Percentiles rank a stretch among this genome's conserved stretches.
Evolutionary conservation across 1,140 invertebrate genomes (phyloP).

Genomic region (Zophobas atratus): DNA sequence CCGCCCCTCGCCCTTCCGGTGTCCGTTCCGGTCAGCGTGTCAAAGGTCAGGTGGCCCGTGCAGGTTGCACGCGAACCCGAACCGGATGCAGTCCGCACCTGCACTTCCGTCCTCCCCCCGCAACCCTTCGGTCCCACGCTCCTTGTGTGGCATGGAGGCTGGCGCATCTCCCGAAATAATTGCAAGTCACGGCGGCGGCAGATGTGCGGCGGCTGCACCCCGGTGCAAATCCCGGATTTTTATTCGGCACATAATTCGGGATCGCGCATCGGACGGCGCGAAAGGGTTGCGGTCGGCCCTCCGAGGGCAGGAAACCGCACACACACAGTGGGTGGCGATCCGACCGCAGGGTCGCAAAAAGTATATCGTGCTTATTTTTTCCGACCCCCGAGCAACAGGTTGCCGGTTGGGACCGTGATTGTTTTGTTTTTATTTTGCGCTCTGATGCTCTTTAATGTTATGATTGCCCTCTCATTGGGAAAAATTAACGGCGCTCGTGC

Average conservation of each 20-base stretch:
- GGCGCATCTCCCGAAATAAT: too few relatives aligned
- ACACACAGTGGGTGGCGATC: conserved; percentile 56
- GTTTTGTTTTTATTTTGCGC: conserved; percentile 56
- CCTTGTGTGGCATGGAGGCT: too few relatives aligned
- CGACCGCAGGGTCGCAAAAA: conserved; percentile 55
- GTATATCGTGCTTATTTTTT: conserved; percentile 57
- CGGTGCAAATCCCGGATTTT: neutral
- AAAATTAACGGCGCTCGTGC: conserved; percentile 17
- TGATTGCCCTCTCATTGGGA: conserved; percentile 40
- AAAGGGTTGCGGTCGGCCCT: conserved; percentile 56
- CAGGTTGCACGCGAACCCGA: too few relatives aligned
- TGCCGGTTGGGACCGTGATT: conserved; percentile 44
- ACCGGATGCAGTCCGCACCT: too few relatives aligned
- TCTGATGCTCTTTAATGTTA: conserved; percentile 50
- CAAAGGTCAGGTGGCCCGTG: too few relatives aligned
- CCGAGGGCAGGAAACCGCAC: conserved; percentile 48
- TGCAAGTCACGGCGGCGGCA: too few relatives aligned
- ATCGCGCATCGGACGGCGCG: conserved; percentile 52
- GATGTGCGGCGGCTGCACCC: too few relatives aligned
- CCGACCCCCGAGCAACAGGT: conserved; percentile 53
- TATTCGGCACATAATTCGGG: conserved; percentile 47
- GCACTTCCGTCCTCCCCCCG: too few relatives aligned
- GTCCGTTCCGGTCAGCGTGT: too few relatives aligned
- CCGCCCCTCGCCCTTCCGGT: too few relatives aligned
- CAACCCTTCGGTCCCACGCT: too few relatives aligned